Percentiles rank a stretch among this genome's conserved stretches.
Evolutionary conservation across 2,797 vertebrate species (phyloP).

Genomic region (Gambelia wislizenii): DNA sequence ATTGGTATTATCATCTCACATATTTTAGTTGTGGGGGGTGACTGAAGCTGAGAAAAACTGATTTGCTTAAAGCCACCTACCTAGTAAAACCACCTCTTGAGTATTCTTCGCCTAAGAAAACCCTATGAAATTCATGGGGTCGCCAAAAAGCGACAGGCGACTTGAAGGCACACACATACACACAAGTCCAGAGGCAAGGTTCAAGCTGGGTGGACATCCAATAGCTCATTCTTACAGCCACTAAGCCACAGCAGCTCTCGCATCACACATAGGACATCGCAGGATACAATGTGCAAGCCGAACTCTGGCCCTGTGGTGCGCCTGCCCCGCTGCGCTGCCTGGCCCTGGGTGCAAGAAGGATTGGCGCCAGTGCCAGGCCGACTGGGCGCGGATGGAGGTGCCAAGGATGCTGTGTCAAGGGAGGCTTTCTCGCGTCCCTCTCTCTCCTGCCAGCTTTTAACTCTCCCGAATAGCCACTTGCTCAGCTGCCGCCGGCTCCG

Average conservation of each 20-base stretch:
- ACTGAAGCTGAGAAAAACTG: background rate
- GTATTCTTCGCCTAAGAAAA: no score
- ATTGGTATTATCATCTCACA: background rate
- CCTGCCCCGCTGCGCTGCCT: background rate
- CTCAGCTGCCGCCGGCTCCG: background rate
- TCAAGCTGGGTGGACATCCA: no score
- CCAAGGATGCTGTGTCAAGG: background rate
- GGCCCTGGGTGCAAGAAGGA: background rate
- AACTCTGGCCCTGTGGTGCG: no score
- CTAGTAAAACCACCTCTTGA: no score
- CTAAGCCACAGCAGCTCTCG: background rate
- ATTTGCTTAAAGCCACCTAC: background rate
- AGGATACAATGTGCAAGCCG: background rate
- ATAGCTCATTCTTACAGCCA: background rate
- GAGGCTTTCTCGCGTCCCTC: background rate
- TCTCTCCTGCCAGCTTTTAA: background rate
- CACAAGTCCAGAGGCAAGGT: no score
- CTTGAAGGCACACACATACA: no score
- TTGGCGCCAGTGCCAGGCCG: background rate
- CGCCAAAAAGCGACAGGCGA: background rate
- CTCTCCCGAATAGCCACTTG: background rate
- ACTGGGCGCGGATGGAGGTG: slow-evolving; percentile 2
- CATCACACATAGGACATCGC: no score
- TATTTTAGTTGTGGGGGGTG: background rate
- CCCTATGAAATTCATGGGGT: no score